Percentiles rank a stretch among this genome's conserved stretches.
These are phyloP conservation scores for Papilio protenor DNA, from an alignment of 2,888 invertebrate species.

Conservation along the genomic window DNA sequence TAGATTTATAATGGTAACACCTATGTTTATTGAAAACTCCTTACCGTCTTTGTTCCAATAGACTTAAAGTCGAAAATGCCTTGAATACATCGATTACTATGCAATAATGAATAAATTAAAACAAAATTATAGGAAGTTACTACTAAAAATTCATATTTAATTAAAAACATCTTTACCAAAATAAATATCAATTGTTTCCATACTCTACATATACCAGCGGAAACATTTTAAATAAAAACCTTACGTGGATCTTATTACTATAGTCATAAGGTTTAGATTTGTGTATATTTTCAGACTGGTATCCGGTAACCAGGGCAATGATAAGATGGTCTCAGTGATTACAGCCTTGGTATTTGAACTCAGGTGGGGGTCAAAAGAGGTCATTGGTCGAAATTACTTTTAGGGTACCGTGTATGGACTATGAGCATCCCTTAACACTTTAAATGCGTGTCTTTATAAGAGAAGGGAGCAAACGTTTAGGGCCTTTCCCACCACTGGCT, in stretches of 20 bases:
- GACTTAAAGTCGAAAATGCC: not conserved
- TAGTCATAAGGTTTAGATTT: not conserved
- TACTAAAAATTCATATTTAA: not conserved
- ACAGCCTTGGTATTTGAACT: slow-evolving; percentile 34
- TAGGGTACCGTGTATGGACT: not conserved
- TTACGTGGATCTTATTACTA: not conserved
- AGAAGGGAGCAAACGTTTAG: no score
- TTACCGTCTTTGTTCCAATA: not conserved
- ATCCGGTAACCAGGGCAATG: slow-evolving; percentile 21
- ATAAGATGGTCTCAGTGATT: slow-evolving; percentile 38
- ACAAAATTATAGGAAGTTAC: not conserved
- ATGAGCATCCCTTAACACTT: not conserved
- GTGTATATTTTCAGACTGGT: not conserved
- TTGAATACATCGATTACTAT: not conserved
- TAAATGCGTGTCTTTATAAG: not conserved
- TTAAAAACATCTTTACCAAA: slow-evolving; percentile 28
- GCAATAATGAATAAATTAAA: not conserved
- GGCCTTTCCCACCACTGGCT: no score
- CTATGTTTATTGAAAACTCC: slow-evolving; percentile 14
- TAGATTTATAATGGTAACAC: slow-evolving; percentile 41
- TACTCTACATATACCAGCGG: not conserved
- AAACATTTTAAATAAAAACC: not conserved
- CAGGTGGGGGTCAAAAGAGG: slow-evolving; percentile 38
- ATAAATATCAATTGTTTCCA: slow-evolving; percentile 27
- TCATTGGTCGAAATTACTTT: slow-evolving; percentile 23